Base-by-base conservation (phyloP, 2,888 invertebrate species). In the Oxycera nigricornis region DNA sequence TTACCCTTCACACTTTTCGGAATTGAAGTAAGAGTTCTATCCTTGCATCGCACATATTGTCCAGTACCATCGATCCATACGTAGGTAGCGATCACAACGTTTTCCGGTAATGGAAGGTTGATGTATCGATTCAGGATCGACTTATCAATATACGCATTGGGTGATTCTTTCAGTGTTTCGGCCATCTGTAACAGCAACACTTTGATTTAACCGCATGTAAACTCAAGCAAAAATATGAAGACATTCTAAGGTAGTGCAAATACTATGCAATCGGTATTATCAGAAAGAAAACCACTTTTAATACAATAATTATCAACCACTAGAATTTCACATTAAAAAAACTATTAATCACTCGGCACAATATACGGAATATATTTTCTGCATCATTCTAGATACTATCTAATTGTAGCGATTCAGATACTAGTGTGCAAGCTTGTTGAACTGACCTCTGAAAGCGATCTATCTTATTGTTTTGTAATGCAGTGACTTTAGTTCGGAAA, bases 31-130 rank as follows among this genome's bases (percentile, higher is more conserved):
- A 96, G 83, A 0, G 97, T 97, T 77, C 94, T 89, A 77, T 95
- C 95, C 86, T 97, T 97, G 86, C 93, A 92, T 76, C 96, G 89
- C 72, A 96, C 82, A 81, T 92, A 90, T 84, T 96, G 95, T 24
- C 95, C 96, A 22, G 93, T 92, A 30, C 97, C 97, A 82, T 97
- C 97, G 80, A 97, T 95, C 97, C 97, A 97, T 73, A 97, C 89
- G 86, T 97, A 97, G 70, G 94, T 95, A 52, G 94, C 95, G 82
- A 94, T 91, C 73, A 93, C 89, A 82, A 90, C 89, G 80, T 93
- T 90, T 30, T 90, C 91, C 7, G 94, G 92, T 76, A 94, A 87
- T 0, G 94, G 94, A 78, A 97, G 87, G 78, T 90, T 89, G 82
- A 93, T 87, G 85, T 94, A 96, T 74, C 91, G 89, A 77, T 88